Evolutionary conservation across 2,797 vertebrate species (phyloP), one percentile per base, ranked within the genome.

Genomic region (Eupleurogrammus muticus): DNA sequence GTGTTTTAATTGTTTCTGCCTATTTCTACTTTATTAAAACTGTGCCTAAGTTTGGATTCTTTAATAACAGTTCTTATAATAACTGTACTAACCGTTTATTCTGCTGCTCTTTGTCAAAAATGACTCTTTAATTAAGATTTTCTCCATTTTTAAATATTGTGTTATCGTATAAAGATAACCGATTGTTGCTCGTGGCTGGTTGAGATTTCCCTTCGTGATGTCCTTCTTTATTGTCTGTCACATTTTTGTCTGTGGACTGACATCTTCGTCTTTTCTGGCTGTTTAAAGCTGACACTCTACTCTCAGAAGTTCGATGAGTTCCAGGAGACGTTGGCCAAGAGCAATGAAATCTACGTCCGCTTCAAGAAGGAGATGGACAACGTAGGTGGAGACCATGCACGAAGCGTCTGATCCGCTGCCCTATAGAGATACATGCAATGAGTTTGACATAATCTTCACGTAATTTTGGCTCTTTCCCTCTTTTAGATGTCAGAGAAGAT

Each of bases 321-420:
- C 87, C 98, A 99, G 93, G 94, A 68, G 52, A 98, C 98, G 0
- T 73, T 99, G 86, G 87, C 96, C 61, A 99, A 99, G 89, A 99
- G 98, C 94, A 99, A 99, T 48, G 96, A 98, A 51, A 96, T 99
- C 79, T 99, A 97, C 67, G 84, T 90, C 68, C 95, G 91, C 13
- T 99, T 99, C 92, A 99, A 97, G 80, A 93, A 95, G 77, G 98
- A 99, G 90, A 99, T 99, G 98, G 97, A 99, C 16, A 97, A 96
- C 76, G 98, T 99, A 69, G 91, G 95, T 93, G 74, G 46, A 38
- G 50, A 48, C 16, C 6, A 2, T 3, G 5, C 16, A 11, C 35
- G 11, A n/a, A 24, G 21, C 12, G 19, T n/a, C 21, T 32, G 28
- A n/a, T 20, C 9, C 4, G 1, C 14, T 5, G 34, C 11, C 40